A percentile compares a stretch with the other conserved stretches of the same genome.
These are phyloP conservation scores for Hydropsyche tenuis DNA, from an alignment of 1,140 invertebrate species.

Conservation along the genomic window DNA sequence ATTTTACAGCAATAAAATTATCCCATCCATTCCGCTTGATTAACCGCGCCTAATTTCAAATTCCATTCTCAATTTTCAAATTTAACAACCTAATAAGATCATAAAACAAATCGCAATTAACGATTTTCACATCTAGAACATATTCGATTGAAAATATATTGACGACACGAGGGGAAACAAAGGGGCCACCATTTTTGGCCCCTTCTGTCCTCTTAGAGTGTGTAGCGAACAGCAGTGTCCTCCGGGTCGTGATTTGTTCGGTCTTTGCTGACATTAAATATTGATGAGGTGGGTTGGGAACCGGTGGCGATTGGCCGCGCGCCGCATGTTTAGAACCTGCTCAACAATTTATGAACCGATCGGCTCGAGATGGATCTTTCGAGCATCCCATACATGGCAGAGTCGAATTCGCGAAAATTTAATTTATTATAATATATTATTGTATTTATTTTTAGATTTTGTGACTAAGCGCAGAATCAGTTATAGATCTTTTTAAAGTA, in stretches of 20 bases:
- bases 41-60: too few species aligned
- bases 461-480: too few species aligned
- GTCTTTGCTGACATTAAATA: constrained; percentile 19
- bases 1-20: too few species aligned
- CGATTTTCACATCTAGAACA: too few species aligned
- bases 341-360: constrained; percentile 41
- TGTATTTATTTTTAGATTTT: too few species aligned
- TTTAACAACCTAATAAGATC: too few species aligned
- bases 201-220: constrained; percentile 1
- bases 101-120: too few species aligned
- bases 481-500: too few species aligned
- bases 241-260: constrained; percentile 32
- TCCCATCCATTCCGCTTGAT: too few species aligned
- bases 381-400: background rate
- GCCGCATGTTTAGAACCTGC: constrained; percentile 35
- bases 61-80: too few species aligned
- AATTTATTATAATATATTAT: too few species aligned
- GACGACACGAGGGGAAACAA: constrained; percentile 3
- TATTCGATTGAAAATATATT: too few species aligned
- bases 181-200: background rate
- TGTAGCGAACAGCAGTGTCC: constrained; percentile 20
- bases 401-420: background rate
- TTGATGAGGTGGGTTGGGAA: constrained; percentile 28
- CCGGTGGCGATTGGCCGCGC: constrained; percentile 29
- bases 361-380: constrained; percentile 36